Evolutionary conservation across 2,113 vertebrate species (phyloP).

Genomic region (Vulpes vulpes): DNA sequence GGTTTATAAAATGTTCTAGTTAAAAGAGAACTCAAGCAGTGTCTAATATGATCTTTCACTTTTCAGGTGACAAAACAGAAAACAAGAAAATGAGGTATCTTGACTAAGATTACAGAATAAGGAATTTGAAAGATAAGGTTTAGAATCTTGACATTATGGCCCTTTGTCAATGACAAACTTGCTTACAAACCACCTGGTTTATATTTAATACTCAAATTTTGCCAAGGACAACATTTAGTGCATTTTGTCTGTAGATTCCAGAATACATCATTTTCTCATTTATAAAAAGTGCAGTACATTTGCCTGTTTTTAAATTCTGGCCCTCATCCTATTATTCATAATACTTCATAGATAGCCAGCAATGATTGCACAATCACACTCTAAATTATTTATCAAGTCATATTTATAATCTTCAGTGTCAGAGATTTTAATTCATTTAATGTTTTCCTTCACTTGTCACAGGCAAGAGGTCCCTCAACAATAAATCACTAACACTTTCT

Average conservation of each 20-base stretch:
- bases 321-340: background rate
- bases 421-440: conserved; percentile 46
- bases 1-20: background rate
- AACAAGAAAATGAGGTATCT: background rate
- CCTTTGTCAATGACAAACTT: background rate
- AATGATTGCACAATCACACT: background rate
- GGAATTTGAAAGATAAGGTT: background rate
- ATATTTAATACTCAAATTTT: conserved; percentile 30
- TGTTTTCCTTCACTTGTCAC: background rate
- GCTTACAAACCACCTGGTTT: background rate
- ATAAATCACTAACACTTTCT: background rate
- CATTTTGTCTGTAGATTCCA: background rate
- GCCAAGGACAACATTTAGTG: background rate
- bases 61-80: background rate
- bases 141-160: background rate
- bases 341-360: background rate
- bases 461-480: background rate
- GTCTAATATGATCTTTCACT: background rate
- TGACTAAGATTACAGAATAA: background rate
- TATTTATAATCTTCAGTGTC: background rate
- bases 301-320: conserved; percentile 36
- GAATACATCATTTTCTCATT: background rate
- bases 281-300: background rate
- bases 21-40: background rate
- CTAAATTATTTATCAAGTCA: conserved; percentile 27